These are phyloP conservation scores for Dendrophyllia cribrosa DNA, from an alignment of 64 coral and sea anemone genomes.

Conservation along the genomic window DNA sequence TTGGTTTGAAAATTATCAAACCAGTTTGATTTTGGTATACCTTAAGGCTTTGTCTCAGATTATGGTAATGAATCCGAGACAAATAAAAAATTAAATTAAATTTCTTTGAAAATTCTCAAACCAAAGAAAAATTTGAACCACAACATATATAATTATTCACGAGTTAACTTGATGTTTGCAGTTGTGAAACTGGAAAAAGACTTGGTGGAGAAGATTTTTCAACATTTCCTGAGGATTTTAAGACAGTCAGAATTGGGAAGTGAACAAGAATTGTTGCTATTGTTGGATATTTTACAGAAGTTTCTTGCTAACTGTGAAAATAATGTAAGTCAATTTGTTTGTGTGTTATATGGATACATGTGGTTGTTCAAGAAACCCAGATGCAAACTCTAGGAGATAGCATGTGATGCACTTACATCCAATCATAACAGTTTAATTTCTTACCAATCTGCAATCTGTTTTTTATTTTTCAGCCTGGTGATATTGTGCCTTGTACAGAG, in stretches of 20 bases:
- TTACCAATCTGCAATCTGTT: too few relatives aligned
- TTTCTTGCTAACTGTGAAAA: constrained; percentile 54
- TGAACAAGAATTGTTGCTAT: constrained; percentile 20
- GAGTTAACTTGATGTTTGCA: not conserved
- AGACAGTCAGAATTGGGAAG: constrained; percentile 4
- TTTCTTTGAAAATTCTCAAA: too few relatives aligned
- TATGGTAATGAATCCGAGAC: too few relatives aligned
- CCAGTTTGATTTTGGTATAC: too few relatives aligned
- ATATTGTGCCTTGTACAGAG: constrained; percentile 15
- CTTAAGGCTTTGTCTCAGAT: too few relatives aligned
- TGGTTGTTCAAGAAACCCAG: not conserved
- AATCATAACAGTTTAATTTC: too few relatives aligned
- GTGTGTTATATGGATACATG: not conserved
- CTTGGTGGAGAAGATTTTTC: constrained; percentile 37
- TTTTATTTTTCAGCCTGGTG: constrained; percentile 36
- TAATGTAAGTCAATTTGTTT: constrained; percentile 22
- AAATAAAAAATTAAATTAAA: too few relatives aligned
- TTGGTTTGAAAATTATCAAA: too few relatives aligned
- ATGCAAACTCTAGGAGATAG: not conserved
- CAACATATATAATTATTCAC: too few relatives aligned
- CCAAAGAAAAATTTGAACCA: too few relatives aligned
- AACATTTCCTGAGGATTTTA: constrained; percentile 57
- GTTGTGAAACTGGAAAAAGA: constrained; percentile 39
- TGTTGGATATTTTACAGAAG: constrained; percentile 49
- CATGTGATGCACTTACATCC: not conserved